These are phyloP conservation scores for Manis javanica DNA, from an alignment of 2,797 vertebrate species.

Conservation along the genomic window DNA sequence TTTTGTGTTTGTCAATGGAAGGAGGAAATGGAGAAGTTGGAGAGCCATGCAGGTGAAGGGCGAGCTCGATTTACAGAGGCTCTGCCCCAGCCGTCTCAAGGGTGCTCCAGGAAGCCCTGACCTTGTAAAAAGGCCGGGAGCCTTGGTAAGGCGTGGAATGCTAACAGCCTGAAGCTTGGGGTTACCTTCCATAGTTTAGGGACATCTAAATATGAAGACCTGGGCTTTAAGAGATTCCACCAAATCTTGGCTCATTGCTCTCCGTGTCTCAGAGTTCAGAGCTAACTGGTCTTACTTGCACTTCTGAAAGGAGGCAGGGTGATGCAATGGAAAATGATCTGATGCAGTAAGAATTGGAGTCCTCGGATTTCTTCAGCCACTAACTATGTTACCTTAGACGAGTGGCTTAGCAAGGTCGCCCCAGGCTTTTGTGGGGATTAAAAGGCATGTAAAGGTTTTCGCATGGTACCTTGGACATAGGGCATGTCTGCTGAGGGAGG, in stretches of 20 bases:
- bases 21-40: background rate
- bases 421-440: background rate
- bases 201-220: background rate
- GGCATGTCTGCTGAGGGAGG: background rate
- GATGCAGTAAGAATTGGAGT: too few relatives aligned
- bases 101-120: background rate
- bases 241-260: background rate
- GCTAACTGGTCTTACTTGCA: background rate
- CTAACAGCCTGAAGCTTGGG: background rate
- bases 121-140: background rate
- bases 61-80: fast-evolving
- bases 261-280: background rate
- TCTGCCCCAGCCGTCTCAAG: background rate
- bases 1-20: background rate
- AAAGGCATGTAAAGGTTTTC: fast-evolving
- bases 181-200: background rate
- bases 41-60: fast-evolving
- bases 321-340: background rate
- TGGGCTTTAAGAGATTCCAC: background rate
- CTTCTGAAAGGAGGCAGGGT: background rate
- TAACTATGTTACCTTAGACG: fast-evolving
- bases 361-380: background rate
- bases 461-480: fast-evolving
- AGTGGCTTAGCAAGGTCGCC: too few relatives aligned
- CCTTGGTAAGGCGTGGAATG: fast-evolving